Evolutionary conservation across 2,113 vertebrate genomes (phyloP).

Genomic region (Poicephalus meyeri): DNA sequence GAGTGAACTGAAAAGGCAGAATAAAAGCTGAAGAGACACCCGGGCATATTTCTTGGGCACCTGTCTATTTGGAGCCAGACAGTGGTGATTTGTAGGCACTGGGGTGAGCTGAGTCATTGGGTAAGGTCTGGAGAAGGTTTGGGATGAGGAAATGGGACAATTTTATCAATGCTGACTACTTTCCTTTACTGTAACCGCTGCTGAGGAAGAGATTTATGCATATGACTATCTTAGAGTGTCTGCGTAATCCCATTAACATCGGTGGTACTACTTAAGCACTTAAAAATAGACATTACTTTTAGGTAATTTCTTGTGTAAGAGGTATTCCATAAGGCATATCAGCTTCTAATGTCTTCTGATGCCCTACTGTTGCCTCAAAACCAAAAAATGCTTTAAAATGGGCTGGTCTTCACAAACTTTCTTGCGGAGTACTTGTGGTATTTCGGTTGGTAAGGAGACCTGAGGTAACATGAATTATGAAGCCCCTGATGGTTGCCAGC

Average conservation of each 20-base stretch:
- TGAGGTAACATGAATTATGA: not conserved
- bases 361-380: not conserved
- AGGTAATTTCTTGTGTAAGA: not conserved
- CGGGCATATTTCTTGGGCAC: rapidly evolving
- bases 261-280: not conserved
- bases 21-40: not conserved
- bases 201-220: not conserved
- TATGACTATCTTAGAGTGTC: rapidly evolving
- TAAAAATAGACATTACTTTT: not conserved
- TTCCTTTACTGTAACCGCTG: not conserved
- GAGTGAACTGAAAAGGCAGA: not conserved
- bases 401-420: not conserved
- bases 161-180: not conserved
- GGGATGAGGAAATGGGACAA: not conserved
- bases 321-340: not conserved
- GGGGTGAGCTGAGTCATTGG: not conserved
- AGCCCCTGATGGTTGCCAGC: not conserved
- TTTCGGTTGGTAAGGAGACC: not conserved
- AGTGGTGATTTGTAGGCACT: not conserved
- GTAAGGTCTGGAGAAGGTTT: not conserved
- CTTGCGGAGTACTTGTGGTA: not conserved
- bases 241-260: not conserved
- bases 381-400: not conserved
- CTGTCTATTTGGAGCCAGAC: not conserved
- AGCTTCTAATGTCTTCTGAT: not conserved